Evolutionary conservation across 1,140 invertebrate genomes (phyloP).

Genomic region (Camponotus pennsylvanicus): DNA sequence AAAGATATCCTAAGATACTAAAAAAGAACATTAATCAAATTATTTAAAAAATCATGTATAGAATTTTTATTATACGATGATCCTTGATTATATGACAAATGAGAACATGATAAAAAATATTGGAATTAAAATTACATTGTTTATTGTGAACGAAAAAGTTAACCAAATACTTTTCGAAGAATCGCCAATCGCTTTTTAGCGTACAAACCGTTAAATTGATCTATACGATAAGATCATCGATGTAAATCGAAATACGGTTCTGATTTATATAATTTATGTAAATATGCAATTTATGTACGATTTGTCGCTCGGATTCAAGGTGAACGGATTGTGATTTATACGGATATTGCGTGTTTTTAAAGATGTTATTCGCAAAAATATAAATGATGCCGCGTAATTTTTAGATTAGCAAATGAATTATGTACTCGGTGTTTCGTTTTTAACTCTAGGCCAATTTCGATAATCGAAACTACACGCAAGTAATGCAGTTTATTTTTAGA

Average conservation of each 20-base stretch:
- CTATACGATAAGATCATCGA: not conserved
- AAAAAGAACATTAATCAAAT: not conserved
- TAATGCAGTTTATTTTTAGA: slow-evolving; percentile 40
- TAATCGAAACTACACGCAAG: slow-evolving; percentile 12
- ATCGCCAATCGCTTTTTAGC: not conserved
- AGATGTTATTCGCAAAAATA: not conserved
- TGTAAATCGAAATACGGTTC: not conserved
- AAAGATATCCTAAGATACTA: not conserved
- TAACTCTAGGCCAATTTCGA: not conserved
- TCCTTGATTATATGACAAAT: not conserved
- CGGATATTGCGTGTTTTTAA: slow-evolving; percentile 31
- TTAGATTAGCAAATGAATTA: slow-evolving; percentile 11
- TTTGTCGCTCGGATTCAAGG: slow-evolving; percentile 34
- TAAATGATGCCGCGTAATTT: not conserved
- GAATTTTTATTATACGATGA: not conserved
- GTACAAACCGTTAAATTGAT: not conserved
- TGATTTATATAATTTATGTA: slow-evolving; percentile 54
- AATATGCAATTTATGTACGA: slow-evolving; percentile 10
- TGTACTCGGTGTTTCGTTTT: slow-evolving; percentile 4
- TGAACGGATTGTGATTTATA: slow-evolving; percentile 24
- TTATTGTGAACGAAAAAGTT: not conserved
- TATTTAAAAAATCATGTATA: not conserved
- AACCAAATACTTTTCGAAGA: slow-evolving; percentile 14
- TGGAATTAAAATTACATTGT: slow-evolving; percentile 15
- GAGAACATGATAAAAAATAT: too few relatives aligned